Conservation (phyloP, 2,888 invertebrate species). For the Protodeltote pygarga region DNA sequence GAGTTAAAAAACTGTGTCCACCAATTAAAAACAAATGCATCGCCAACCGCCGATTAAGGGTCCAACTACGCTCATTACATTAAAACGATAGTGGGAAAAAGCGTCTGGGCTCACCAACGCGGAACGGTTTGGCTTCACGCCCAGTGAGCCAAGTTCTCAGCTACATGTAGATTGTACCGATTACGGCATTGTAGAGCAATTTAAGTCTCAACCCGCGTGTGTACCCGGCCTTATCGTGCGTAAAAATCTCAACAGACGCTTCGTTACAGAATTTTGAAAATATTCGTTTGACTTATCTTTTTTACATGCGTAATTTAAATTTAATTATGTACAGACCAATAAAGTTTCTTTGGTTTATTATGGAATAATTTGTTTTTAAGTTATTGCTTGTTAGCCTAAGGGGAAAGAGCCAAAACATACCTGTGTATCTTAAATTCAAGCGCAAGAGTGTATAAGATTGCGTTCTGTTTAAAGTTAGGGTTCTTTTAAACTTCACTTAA, state of each 20-base stretch:
- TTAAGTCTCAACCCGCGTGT: slow-evolving; percentile 64
- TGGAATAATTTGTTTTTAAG: slow-evolving; percentile 12
- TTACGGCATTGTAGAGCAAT: slow-evolving; percentile 74
- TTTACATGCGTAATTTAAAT: slow-evolving; percentile 55
- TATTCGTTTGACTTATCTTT: slow-evolving; percentile 55
- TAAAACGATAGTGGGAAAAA: slow-evolving; percentile 79
- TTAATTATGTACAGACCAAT: slow-evolving; percentile 46
- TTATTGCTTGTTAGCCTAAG: slow-evolving; percentile 20
- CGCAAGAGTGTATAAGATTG: slow-evolving; percentile 23
- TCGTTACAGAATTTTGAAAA: slow-evolving; percentile 56
- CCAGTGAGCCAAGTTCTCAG: slow-evolving; percentile 71
- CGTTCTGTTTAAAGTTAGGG: slow-evolving; percentile 4
- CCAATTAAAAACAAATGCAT: slow-evolving; percentile 64
- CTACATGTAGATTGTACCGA: slow-evolving; percentile 72
- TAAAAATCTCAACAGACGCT: slow-evolving; percentile 54
- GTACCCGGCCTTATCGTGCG: slow-evolving; percentile 54
- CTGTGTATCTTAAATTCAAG: slow-evolving; percentile 27
- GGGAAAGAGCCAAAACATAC: slow-evolving; percentile 15
- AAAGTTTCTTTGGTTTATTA: slow-evolving; percentile 20
- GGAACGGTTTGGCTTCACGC: slow-evolving; percentile 80
- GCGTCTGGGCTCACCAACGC: slow-evolving; percentile 71
- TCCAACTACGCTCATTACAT: slow-evolving; percentile 65
- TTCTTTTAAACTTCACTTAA: slow-evolving; percentile 11
- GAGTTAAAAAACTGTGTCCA: slow-evolving; percentile 48
- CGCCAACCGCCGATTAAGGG: slow-evolving; percentile 60